A percentile compares a stretch with the other conserved stretches of the same genome.
These are phyloP conservation scores for Chaenocephalus aceratus DNA, from an alignment of 2,113 vertebrate genomes.

Conservation along the genomic window DNA sequence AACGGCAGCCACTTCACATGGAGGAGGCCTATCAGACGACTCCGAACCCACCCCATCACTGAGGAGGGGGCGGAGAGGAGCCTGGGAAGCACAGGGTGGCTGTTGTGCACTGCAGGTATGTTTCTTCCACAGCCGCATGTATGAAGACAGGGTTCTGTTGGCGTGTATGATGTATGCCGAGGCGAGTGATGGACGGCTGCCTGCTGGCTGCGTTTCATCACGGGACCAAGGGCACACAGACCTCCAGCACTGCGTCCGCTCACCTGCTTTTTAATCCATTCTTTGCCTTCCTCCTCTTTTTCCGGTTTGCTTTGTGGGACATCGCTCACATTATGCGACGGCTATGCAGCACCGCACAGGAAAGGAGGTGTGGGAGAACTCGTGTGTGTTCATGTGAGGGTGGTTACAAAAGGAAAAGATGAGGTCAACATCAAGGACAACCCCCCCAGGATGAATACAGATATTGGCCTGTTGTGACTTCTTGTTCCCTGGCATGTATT, in stretches of 20 bases:
- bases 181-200: conserved; percentile 24
- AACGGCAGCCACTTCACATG: conserved; percentile 58
- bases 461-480: conserved; percentile 46
- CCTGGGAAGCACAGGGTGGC: conserved; percentile 36
- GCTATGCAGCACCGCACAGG: conserved; percentile 39
- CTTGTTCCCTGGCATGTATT: conserved; percentile 21
- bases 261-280: conserved; percentile 59
- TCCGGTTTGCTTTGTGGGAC: conserved; percentile 30
- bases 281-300: conserved; percentile 21
- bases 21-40: conserved; percentile 57
- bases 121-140: neutral
- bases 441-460: conserved; percentile 34
- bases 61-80: conserved; percentile 32
- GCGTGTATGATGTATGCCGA: conserved; percentile 4
- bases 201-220: conserved; percentile 22
- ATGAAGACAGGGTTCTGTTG: conserved; percentile 17
- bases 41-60: conserved; percentile 35
- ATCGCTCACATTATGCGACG: conserved; percentile 55
- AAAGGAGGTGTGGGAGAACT: conserved; percentile 21
- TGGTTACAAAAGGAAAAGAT: conserved; percentile 32
- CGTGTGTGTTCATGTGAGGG: conserved; percentile 51
- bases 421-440: conserved; percentile 59
- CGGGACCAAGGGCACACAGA: conserved; percentile 55
- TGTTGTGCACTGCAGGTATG: conserved; percentile 17
- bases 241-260: conserved; percentile 25